Base-by-base conservation (phyloP, 1,140 invertebrate species). In the Drosophila littoralis region DNA sequence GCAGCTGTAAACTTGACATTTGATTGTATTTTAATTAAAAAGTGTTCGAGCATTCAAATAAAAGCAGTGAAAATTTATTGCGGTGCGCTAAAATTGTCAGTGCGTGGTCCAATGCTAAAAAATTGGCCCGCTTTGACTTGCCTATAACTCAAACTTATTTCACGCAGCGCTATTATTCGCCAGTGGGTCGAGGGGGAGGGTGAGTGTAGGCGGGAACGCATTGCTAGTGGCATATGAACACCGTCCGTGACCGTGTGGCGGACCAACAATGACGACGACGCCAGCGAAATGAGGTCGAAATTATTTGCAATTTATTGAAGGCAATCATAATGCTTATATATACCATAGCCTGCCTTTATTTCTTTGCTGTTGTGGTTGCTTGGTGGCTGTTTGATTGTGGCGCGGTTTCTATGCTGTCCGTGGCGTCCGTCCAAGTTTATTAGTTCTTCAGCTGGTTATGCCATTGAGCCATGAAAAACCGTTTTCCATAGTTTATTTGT, bases 11-110 rank as follows among this genome's bases (percentile, higher is more conserved):
- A 90, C 86, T 90, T 90, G 86, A 90, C 86, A 90, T 90, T 90
- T 90, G 86, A 90, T 90, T 82, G 86, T 80, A 80, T 82, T 90
- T 90, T 90, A 90, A 90, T 90, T 90, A 90, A 90, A 90, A 89
- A 84, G 67, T 75, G 77, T 50, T 80, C 80, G 70, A 89, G 75
- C 70, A 65, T 58, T 80, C 51, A 63, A 51, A 71, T 69, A 69
- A 51, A 69, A 64, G 51, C 50, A 40, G 55, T 65, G 60, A 68
- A 88, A 88, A 86, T 88, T 83, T 86, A 88, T 86, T 52, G 82
- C 71, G 70, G 43, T 51, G 54, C 75, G 76, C 77, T 64, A 77
- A 86, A 81, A 78, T 60, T 74, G 60, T 64, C 75, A 65, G 75
- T 86, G 82, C 83, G 82, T 88, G 83, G 81, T 68, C 68, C 64